Percentiles rank a stretch among this genome's conserved stretches.
Evolutionary conservation across 2,113 vertebrate genomes (phyloP).

Genomic region (Laticauda colubrina): DNA sequence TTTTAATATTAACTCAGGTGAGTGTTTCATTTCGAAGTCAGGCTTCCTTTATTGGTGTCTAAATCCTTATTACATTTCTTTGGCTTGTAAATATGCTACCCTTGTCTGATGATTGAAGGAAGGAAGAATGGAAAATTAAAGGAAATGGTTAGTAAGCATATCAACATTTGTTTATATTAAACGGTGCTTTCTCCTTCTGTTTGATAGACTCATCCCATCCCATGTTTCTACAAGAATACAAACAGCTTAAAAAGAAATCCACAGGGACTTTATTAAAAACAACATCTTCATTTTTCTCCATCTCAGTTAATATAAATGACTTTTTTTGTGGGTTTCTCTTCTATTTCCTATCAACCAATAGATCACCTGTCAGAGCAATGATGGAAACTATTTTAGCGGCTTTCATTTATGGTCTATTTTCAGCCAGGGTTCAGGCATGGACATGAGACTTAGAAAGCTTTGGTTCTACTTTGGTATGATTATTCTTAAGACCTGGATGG

Average conservation of each 20-base stretch:
- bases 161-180: not conserved
- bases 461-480: not conserved
- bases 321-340: not conserved
- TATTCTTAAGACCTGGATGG: not conserved
- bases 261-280: not conserved
- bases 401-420: not conserved
- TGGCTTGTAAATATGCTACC: not conserved
- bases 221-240: not conserved
- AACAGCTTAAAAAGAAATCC: not conserved
- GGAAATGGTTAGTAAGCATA: not conserved
- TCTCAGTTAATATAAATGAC: not conserved
- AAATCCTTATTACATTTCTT: not conserved
- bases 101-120: not conserved
- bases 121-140: not conserved
- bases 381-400: not conserved
- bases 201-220: not conserved
- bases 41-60: too few species aligned
- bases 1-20: not conserved
- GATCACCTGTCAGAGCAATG: not conserved
- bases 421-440: not conserved
- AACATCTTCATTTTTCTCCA: not conserved
- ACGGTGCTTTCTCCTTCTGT: not conserved
- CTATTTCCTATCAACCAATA: not conserved
- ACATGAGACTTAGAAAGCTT: not conserved
- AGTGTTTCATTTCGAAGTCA: not conserved